Evolutionary conservation across 2,113 vertebrate species (phyloP).

Genomic region (Oncorhynchus mykiss): DNA sequence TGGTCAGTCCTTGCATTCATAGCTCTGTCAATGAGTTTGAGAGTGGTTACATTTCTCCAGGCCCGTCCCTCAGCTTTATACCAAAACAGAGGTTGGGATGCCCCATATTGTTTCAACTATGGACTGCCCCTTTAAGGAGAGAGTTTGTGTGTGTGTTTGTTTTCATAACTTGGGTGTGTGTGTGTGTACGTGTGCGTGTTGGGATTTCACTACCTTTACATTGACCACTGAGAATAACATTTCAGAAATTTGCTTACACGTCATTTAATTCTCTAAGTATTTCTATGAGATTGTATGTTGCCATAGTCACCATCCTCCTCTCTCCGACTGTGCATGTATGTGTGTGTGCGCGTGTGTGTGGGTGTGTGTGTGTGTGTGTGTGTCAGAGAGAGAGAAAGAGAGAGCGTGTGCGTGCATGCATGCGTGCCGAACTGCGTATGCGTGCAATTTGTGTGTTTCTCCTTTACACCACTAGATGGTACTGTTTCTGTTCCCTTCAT

Average conservation of each 20-base stretch:
- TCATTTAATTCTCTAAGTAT: too few species aligned
- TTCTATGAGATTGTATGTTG: not conserved
- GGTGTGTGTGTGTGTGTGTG: not conserved
- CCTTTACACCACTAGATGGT: conserved; percentile 5
- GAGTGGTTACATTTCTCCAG: too few species aligned
- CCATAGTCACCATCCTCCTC: not conserved
- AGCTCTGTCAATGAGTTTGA: too few species aligned
- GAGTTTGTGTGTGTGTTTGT: too few species aligned
- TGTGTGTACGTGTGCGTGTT: not conserved
- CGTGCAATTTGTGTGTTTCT: not conserved
- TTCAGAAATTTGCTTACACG: too few species aligned
- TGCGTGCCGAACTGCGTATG: too few species aligned
- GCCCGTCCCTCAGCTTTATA: too few species aligned
- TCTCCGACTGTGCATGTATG: not conserved
- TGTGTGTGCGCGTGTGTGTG: not conserved
- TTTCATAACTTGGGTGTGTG: not conserved
- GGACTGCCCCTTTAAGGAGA: too few species aligned
- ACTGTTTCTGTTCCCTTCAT: not conserved
- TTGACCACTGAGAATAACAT: not conserved
- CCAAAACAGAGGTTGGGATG: too few species aligned
- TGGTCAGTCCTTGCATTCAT: too few species aligned
- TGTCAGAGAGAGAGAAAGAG: not conserved
- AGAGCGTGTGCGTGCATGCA: conserved; percentile 1
- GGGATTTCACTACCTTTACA: not conserved
- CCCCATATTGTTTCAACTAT: too few species aligned